A percentile compares a stretch with the other conserved stretches of the same genome.
Conservation (phyloP, 2,888 invertebrate species). For the Stenodema calcarata region DNA sequence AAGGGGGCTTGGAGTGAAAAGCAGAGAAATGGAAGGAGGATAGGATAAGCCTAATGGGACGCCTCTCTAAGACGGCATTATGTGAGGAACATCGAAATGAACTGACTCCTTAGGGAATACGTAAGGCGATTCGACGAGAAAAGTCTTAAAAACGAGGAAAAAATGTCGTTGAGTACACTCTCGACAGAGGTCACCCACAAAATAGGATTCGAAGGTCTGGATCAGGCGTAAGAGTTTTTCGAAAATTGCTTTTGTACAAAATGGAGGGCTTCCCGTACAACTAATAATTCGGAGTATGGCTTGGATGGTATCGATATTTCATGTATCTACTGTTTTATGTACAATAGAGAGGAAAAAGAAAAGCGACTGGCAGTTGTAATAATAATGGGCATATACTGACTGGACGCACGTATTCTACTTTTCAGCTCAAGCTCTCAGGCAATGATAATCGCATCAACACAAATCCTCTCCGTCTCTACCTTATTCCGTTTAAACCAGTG, state of each 20-base stretch:
- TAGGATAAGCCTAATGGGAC: constrained; percentile 27
- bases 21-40: background rate
- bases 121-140: constrained; percentile 7
- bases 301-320: background rate
- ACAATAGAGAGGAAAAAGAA: too few relatives aligned
- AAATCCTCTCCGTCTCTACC: background rate
- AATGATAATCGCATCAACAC: background rate
- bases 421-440: too few relatives aligned
- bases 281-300: background rate
- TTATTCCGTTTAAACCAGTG: background rate
- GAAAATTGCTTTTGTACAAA: background rate
- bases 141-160: background rate
- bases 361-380: too few relatives aligned
- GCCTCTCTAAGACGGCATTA: constrained; percentile 28
- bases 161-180: background rate
- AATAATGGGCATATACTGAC: too few relatives aligned
- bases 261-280: background rate
- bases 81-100: constrained; percentile 13
- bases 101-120: constrained; percentile 19
- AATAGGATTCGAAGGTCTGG: background rate
- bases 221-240: background rate
- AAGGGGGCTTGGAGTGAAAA: background rate
- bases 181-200: background rate
- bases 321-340: too few relatives aligned
- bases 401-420: too few relatives aligned